Evolutionary conservation across 2,797 vertebrate genomes (phyloP).

Genomic region (Peromyscus attwateri): DNA sequence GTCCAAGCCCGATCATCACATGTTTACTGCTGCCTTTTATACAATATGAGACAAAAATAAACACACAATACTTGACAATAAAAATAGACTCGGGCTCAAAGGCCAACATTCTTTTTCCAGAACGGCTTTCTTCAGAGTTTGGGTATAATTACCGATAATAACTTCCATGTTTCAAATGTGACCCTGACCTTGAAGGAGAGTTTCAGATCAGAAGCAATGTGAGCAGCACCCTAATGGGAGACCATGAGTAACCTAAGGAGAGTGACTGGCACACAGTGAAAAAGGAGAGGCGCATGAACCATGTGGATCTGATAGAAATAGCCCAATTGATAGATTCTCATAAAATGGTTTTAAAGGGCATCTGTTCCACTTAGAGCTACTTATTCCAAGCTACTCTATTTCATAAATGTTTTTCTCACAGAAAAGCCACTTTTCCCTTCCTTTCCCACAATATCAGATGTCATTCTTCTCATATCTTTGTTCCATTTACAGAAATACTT

Average conservation of each 20-base stretch:
- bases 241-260: not conserved
- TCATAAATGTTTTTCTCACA: slow-evolving; percentile 51
- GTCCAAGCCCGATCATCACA: not conserved
- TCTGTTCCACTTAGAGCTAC: slow-evolving; percentile 4
- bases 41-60: slow-evolving; percentile 48
- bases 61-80: slow-evolving; percentile 47
- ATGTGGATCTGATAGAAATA: slow-evolving; percentile 3
- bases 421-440: slow-evolving; percentile 41
- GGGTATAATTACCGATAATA: slow-evolving; percentile 26
- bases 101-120: slow-evolving; percentile 39
- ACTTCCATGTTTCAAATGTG: slow-evolving; percentile 43
- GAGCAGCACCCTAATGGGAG: not conserved
- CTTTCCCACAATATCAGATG: slow-evolving; percentile 51
- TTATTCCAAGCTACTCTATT: not conserved
- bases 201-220: slow-evolving; percentile 9
- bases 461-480: slow-evolving; percentile 1
- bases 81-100: slow-evolving; percentile 57
- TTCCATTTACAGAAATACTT: slow-evolving; percentile 35
- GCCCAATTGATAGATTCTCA: not conserved
- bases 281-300: not conserved
- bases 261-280: not conserved
- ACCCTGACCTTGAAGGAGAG: slow-evolving; percentile 23
- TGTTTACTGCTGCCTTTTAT: slow-evolving; percentile 36
- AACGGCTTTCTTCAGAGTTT: not conserved
- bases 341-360: slow-evolving; percentile 36